phyloP scores from a whole-genome alignment of 2,113 vertebrate genomes.

The Chauna torquata region DNA sequence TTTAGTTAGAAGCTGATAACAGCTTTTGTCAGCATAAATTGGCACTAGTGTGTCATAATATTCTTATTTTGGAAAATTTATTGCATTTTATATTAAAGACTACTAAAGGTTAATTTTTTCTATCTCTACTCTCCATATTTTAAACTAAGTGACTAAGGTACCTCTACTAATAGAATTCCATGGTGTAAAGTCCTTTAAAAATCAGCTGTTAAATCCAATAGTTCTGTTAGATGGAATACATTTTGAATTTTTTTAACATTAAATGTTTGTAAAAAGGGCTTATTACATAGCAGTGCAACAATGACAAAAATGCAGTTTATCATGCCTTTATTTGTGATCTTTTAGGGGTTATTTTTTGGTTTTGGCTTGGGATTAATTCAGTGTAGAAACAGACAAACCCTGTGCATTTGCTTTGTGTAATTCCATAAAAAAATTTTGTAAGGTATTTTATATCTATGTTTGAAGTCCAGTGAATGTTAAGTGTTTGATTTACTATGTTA shows the following conservation, averaged over 20 bases:
- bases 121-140: slow-evolving; percentile 62
- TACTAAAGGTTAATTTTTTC: slow-evolving; percentile 69
- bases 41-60: slow-evolving; percentile 65
- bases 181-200: slow-evolving; percentile 65
- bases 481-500: slow-evolving; percentile 73
- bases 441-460: slow-evolving; percentile 70
- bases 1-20: slow-evolving; percentile 67
- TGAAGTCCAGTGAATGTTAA: slow-evolving; percentile 70
- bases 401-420: slow-evolving; percentile 69
- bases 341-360: slow-evolving; percentile 41
- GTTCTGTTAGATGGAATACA: slow-evolving; percentile 68
- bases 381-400: slow-evolving; percentile 62
- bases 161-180: slow-evolving; percentile 67
- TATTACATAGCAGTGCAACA: slow-evolving; percentile 68
- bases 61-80: slow-evolving; percentile 70
- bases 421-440: slow-evolving; percentile 62
- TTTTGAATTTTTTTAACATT: slow-evolving; percentile 64
- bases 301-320: slow-evolving; percentile 49
- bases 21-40: slow-evolving; percentile 66
- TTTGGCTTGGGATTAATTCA: slow-evolving; percentile 69
- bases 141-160: slow-evolving; percentile 65
- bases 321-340: slow-evolving; percentile 55
- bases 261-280: slow-evolving; percentile 72
- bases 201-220: slow-evolving; percentile 63
- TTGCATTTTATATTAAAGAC: slow-evolving; percentile 74